A percentile compares a stretch with the other conserved stretches of the same genome.
Conservation (phyloP, 2,797 vertebrate genomes). For the Hyperoplus lanceolatus region DNA sequence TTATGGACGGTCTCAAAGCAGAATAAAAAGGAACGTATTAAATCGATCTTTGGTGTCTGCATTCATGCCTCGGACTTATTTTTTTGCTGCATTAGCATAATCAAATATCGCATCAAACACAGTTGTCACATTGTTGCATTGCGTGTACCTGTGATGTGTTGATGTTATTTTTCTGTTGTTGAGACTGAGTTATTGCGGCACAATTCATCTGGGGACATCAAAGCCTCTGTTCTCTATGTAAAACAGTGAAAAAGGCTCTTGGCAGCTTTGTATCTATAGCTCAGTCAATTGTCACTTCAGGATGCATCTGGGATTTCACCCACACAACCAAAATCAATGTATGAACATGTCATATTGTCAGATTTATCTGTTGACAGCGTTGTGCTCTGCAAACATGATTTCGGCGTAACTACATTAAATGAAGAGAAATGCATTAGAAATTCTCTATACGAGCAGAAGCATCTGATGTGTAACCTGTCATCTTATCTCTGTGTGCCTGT, state of each 20-base stretch:
- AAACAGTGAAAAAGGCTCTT: slow-evolving; percentile 69
- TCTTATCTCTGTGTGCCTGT: slow-evolving; percentile 21
- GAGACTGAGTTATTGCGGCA: slow-evolving; percentile 65
- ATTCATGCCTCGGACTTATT: slow-evolving; percentile 44
- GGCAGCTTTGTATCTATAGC: slow-evolving; percentile 52
- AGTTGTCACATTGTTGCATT: slow-evolving; percentile 57
- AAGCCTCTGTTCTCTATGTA: slow-evolving; percentile 70
- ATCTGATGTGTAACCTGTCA: slow-evolving; percentile 34
- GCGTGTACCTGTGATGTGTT: slow-evolving; percentile 64
- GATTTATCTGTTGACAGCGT: slow-evolving; percentile 59
- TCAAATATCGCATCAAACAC: slow-evolving; percentile 64
- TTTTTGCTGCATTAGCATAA: slow-evolving; percentile 68
- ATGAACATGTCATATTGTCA: slow-evolving; percentile 65
- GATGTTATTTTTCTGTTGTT: slow-evolving; percentile 70
- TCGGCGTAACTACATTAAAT: slow-evolving; percentile 58
- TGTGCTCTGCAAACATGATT: slow-evolving; percentile 50
- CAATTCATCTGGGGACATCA: slow-evolving; percentile 71
- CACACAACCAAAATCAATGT: slow-evolving; percentile 49
- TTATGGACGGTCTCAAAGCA: slow-evolving; percentile 31
- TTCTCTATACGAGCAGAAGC: slow-evolving; percentile 37
- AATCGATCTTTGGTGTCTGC: slow-evolving; percentile 45
- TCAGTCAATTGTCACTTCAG: slow-evolving; percentile 75
- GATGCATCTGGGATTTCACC: slow-evolving; percentile 63
- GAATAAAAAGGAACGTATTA: slow-evolving; percentile 44
- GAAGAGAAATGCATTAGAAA: slow-evolving; percentile 46